Conservation (phyloP, 2,797 vertebrate genomes). For the Phrynocephalus forsythii region DNA sequence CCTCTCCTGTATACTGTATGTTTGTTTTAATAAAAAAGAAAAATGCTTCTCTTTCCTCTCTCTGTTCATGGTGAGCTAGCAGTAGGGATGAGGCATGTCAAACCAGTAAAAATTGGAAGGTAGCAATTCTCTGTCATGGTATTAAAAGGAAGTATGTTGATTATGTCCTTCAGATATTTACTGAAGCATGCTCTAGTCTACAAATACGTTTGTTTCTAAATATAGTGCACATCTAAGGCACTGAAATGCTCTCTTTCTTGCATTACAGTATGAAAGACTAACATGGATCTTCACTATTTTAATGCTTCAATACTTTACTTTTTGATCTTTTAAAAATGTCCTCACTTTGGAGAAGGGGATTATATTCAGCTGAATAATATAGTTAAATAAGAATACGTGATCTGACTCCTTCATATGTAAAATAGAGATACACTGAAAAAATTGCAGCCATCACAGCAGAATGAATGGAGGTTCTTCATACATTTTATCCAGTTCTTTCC, state of each 20-base stretch:
- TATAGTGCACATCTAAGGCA: background rate
- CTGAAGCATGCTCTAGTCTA: background rate
- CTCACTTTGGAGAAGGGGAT: background rate
- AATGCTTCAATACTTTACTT: background rate
- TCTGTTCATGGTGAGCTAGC: background rate
- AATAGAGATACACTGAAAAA: background rate
- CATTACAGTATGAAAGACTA: background rate
- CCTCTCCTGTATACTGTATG: too few species aligned
- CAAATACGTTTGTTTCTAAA: background rate
- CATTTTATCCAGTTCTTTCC: background rate
- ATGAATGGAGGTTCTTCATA: too few species aligned
- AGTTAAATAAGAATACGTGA: background rate
- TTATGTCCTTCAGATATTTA: background rate
- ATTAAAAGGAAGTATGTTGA: background rate
- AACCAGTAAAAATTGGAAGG: background rate
- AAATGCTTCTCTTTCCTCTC: background rate
- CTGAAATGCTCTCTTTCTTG: background rate
- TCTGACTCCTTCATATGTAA: background rate
- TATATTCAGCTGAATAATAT: background rate
- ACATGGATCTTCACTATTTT: background rate
- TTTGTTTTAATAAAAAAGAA: background rate
- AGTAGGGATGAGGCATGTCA: background rate
- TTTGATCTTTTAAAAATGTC: background rate
- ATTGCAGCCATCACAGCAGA: background rate
- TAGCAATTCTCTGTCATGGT: background rate